A percentile compares a stretch with the other conserved stretches of the same genome.
phyloP scores from a whole-genome alignment of 2,113 vertebrate genomes.

The Jaculus jaculus region DNA sequence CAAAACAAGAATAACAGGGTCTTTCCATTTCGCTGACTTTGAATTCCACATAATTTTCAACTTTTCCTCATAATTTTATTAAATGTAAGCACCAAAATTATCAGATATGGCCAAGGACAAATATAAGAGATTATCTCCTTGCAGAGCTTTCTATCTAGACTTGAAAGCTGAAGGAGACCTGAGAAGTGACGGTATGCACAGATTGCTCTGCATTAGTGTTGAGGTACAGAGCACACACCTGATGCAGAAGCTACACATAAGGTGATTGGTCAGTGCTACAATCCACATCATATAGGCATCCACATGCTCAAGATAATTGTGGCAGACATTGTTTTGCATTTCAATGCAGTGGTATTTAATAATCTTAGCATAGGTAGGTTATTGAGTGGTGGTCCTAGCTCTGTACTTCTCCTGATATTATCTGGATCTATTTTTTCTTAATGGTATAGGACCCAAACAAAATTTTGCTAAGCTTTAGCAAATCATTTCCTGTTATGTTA shows the following conservation, averaged over 20 bases:
- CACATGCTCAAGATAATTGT: not conserved
- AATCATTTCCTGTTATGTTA: not conserved
- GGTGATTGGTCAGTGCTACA: not conserved
- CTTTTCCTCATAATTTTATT: not conserved
- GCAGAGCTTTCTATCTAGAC: not conserved
- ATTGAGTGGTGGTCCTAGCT: not conserved
- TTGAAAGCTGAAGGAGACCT: not conserved
- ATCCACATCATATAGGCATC: no score
- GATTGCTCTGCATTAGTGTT: not conserved
- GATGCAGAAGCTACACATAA: not conserved
- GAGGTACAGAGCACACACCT: no score
- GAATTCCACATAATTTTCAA: not conserved
- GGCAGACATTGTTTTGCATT: not conserved
- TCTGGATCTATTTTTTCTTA: not conserved
- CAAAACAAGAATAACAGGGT: not conserved
- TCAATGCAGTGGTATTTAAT: not conserved
- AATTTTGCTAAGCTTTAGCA: not conserved
- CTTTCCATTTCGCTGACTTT: not conserved
- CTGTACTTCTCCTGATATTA: not conserved
- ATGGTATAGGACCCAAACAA: not conserved
- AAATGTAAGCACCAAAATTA: not conserved
- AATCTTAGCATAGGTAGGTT: not conserved
- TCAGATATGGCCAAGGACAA: no score
- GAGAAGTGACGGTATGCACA: not conserved
- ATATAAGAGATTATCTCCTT: not conserved